Evolutionary conservation across 2,113 vertebrate genomes (phyloP).

Genomic region (Cebidichthys violaceus): DNA sequence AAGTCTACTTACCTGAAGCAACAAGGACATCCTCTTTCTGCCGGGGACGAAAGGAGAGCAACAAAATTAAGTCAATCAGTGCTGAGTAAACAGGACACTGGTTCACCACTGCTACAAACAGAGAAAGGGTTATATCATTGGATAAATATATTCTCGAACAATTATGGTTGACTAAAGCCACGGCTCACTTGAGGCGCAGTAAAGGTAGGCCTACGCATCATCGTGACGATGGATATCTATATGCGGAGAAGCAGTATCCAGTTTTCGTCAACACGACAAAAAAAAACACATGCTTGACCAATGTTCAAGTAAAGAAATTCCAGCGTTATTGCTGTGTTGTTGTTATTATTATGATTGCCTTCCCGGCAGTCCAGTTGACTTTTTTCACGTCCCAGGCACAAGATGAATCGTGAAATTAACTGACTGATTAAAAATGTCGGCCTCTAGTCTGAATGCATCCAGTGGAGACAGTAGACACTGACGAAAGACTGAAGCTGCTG

Average conservation of each 20-base stretch:
- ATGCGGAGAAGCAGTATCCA: neutral
- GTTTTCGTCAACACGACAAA: neutral
- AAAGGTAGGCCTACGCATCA: neutral
- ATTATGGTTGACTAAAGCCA: slow-evolving; percentile 24
- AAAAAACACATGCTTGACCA: neutral
- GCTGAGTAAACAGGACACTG: slow-evolving; percentile 41
- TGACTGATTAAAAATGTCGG: neutral
- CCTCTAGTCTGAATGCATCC: neutral
- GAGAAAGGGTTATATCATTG: slow-evolving; percentile 50
- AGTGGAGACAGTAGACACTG: neutral
- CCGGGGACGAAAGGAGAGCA: slow-evolving; percentile 77
- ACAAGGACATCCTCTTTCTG: slow-evolving; percentile 82
- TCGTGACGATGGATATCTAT: neutral
- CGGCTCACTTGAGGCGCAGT: slow-evolving; percentile 50
- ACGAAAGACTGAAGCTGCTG: neutral
- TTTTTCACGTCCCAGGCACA: neutral
- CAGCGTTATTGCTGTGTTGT: neutral
- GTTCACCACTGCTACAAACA: slow-evolving; percentile 51
- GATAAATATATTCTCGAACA: slow-evolving; percentile 22
- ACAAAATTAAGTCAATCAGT: slow-evolving; percentile 72
- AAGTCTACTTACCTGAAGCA: slow-evolving; percentile 81
- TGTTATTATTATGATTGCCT: no score
- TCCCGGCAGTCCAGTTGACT: neutral
- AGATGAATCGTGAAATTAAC: neutral
- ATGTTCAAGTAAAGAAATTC: neutral